phyloP scores from a whole-genome alignment of 2,113 vertebrate species.

The Elanoides forficatus region DNA sequence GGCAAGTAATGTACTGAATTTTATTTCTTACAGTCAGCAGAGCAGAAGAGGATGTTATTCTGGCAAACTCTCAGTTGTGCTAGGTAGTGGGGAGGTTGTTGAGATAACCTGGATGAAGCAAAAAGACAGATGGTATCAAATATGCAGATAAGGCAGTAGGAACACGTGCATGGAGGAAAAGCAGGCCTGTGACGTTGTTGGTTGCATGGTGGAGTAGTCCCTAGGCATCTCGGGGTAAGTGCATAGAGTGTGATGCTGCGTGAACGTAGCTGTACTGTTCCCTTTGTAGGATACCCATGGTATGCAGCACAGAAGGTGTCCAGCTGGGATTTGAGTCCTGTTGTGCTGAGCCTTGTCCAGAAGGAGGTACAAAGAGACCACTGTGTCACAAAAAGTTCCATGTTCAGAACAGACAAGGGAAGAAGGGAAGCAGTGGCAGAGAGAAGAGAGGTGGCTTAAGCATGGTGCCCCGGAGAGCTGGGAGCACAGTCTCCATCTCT shows the following conservation, averaged over 20 bases:
- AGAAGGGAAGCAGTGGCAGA: neutral
- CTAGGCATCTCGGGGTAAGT: neutral
- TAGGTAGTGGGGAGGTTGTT: neutral
- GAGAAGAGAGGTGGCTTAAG: neutral
- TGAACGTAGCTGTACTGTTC: neutral
- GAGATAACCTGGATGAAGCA: neutral
- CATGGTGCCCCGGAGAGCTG: rapidly evolving
- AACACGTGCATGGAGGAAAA: neutral
- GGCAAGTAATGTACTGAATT: neutral
- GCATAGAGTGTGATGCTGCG: neutral
- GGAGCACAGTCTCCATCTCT: neutral
- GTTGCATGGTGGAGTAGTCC: neutral
- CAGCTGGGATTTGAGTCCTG: neutral
- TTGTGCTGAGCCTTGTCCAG: neutral
- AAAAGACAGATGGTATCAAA: neutral
- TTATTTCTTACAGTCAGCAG: neutral
- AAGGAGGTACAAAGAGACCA: neutral
- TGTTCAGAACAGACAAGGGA: neutral
- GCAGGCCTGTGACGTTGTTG: neutral
- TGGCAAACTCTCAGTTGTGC: neutral
- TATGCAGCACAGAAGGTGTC: neutral
- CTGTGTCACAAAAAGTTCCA: neutral
- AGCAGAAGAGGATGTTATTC: neutral
- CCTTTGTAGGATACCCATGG: neutral
- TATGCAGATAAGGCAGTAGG: neutral